Conservation (phyloP, 2,797 vertebrate genomes). For the Malacoctenus gilli region DNA sequence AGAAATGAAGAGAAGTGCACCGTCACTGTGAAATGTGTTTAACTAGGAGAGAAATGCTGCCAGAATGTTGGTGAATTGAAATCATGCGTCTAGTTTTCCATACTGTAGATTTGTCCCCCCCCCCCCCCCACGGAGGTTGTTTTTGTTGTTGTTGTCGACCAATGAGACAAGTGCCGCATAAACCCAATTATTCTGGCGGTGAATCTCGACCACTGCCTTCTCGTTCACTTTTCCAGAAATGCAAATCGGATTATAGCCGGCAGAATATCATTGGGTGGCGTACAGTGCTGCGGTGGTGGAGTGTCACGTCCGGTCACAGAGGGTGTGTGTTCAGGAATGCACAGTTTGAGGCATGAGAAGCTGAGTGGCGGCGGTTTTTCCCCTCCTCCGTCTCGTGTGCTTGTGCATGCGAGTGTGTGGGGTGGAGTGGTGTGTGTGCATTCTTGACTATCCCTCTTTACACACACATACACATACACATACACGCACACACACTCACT, state of each 20-base stretch:
- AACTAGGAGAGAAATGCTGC: neutral
- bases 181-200: constrained; percentile 28
- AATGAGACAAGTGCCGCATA: constrained; percentile 1
- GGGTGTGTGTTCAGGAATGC: constrained; percentile 25
- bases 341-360: constrained; percentile 13
- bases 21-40: constrained; percentile 1
- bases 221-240: constrained; percentile 7
- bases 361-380: constrained; percentile 20
- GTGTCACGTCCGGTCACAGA: constrained; percentile 14
- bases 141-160: constrained; percentile 5
- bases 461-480: constrained; percentile 30
- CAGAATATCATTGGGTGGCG: constrained; percentile 10
- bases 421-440: constrained; percentile 17
- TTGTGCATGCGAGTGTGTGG: constrained; percentile 11
- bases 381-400: neutral
- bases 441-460: constrained; percentile 28
- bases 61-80: constrained; percentile 9
- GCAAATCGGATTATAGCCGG: constrained; percentile 33
- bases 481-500: constrained; percentile 11
- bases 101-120: constrained; percentile 1
- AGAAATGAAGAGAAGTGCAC: neutral
- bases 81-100: constrained; percentile 12
- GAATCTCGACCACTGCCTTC: constrained; percentile 19
- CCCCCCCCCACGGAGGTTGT: constrained; percentile 6
- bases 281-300: neutral